phyloP scores from a whole-genome alignment of 2,888 invertebrate species.

The Rotaria sp. region DNA sequence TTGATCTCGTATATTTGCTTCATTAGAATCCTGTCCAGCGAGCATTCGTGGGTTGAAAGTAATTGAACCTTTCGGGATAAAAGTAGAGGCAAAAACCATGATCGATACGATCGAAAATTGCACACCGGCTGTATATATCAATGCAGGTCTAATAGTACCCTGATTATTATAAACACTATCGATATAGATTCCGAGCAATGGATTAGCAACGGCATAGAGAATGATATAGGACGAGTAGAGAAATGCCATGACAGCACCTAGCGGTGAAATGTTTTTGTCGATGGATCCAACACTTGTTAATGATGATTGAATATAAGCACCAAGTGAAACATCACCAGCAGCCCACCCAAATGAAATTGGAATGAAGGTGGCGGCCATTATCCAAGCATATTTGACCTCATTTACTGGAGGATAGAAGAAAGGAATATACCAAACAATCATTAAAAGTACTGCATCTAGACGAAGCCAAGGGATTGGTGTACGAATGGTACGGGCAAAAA shows the following conservation, averaged over 20 bases:
- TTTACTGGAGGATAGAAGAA: not conserved
- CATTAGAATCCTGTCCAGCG: too few relatives aligned
- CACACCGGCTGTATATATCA: too few relatives aligned
- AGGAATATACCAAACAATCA: slow-evolving; percentile 12
- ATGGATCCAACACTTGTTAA: too few relatives aligned
- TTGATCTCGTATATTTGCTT: too few relatives aligned
- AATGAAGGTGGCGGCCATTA: not conserved
- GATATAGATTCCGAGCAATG: slow-evolving; percentile 1
- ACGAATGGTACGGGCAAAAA: too few relatives aligned
- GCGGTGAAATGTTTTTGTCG: too few relatives aligned
- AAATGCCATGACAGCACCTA: slow-evolving; percentile 15
- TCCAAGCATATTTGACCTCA: slow-evolving; percentile 6
- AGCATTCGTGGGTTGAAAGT: too few relatives aligned
- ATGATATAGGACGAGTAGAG: not conserved
- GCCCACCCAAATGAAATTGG: slow-evolving; percentile 20
- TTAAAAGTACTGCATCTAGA: not conserved
- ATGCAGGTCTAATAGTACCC: too few relatives aligned
- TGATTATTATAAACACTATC: not conserved
- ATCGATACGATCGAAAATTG: too few relatives aligned
- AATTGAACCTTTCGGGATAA: too few relatives aligned
- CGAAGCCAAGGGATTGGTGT: not conserved
- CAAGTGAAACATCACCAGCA: slow-evolving; percentile 3
- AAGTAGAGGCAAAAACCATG: too few relatives aligned
- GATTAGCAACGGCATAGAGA: not conserved
- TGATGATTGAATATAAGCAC: slow-evolving; percentile 8